These are phyloP conservation scores for Triops cancriformis DNA, from an alignment of 1,140 invertebrate species.

Conservation along the genomic window DNA sequence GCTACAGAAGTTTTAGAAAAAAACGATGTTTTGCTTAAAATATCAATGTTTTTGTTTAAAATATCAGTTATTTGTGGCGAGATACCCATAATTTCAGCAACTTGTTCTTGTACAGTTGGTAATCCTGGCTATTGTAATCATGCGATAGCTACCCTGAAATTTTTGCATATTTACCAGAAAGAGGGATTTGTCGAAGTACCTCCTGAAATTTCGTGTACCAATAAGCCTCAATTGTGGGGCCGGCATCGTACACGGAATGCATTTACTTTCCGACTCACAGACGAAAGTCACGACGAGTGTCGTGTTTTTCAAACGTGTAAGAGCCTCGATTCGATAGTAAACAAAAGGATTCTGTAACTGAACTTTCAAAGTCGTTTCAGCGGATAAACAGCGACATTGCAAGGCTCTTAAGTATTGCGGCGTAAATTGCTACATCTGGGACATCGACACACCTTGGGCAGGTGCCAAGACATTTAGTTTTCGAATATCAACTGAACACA, in stretches of 20 bases:
- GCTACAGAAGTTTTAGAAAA: slow-evolving; percentile 18
- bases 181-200: slow-evolving; percentile 18
- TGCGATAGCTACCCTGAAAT: slow-evolving; percentile 8
- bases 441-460: no score
- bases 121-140: slow-evolving; percentile 17
- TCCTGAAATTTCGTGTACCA: no score
- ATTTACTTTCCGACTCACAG: slow-evolving; percentile 19
- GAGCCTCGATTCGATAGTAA: slow-evolving; percentile 9
- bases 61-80: background rate
- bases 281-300: slow-evolving; percentile 18
- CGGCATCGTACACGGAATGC: slow-evolving; percentile 17
- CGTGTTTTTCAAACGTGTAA: slow-evolving; percentile 16
- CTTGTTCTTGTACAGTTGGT: slow-evolving; percentile 17
- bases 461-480: no score
- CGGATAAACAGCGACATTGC: no score
- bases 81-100: slow-evolving; percentile 14
- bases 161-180: slow-evolving; percentile 10
- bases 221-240: slow-evolving; percentile 18
- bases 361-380: no score
- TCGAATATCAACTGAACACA: no score
- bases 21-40: background rate
- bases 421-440: no score
- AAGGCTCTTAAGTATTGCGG: no score
- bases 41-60: background rate
- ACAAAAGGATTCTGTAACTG: no score